A percentile compares a stretch with the other conserved stretches of the same genome.
Evolutionary conservation across 1,140 invertebrate species (phyloP).

Genomic region (Protaetia brevitarsis): DNA sequence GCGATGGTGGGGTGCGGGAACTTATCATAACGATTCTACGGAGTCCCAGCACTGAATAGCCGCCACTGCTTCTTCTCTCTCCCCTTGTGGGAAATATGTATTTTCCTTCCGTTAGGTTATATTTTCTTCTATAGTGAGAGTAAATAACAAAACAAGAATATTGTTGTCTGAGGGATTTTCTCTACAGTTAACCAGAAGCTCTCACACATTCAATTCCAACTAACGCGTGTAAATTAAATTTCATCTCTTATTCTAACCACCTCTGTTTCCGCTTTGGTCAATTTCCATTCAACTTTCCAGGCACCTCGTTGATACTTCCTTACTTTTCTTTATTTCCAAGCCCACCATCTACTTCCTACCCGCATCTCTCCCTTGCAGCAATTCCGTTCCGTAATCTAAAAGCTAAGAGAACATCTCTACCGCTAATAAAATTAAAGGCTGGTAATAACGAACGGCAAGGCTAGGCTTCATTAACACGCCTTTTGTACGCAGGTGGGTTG

Average conservation of each 20-base stretch:
- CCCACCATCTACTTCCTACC: background rate
- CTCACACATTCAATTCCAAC: background rate
- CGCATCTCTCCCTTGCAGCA: background rate
- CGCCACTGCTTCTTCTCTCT: too few relatives aligned
- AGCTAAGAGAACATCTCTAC: conserved; percentile 5
- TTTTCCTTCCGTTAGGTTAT: too few relatives aligned
- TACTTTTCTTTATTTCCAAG: conserved; percentile 1
- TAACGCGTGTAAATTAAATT: conserved; percentile 8
- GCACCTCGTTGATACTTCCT: background rate
- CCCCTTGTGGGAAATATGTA: too few relatives aligned
- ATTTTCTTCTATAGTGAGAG: too few relatives aligned
- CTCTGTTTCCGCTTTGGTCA: background rate
- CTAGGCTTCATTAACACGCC: conserved; percentile 11
- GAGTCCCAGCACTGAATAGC: too few relatives aligned
- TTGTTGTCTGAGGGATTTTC: too few relatives aligned
- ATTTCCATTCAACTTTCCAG: background rate
- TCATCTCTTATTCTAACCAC: background rate
- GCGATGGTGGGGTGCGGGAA: too few relatives aligned
- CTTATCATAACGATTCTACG: too few relatives aligned
- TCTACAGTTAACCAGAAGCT: background rate
- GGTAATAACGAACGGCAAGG: conserved; percentile 5
- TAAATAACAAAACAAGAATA: too few relatives aligned
- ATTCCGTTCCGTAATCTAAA: conserved; percentile 4
- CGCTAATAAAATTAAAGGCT: background rate
- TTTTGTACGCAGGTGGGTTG: conserved; percentile 10